Percentiles rank a stretch among this genome's conserved stretches.
phyloP scores from a whole-genome alignment of 2,797 vertebrate genomes.

The Philypnodon macrostomus region DNA sequence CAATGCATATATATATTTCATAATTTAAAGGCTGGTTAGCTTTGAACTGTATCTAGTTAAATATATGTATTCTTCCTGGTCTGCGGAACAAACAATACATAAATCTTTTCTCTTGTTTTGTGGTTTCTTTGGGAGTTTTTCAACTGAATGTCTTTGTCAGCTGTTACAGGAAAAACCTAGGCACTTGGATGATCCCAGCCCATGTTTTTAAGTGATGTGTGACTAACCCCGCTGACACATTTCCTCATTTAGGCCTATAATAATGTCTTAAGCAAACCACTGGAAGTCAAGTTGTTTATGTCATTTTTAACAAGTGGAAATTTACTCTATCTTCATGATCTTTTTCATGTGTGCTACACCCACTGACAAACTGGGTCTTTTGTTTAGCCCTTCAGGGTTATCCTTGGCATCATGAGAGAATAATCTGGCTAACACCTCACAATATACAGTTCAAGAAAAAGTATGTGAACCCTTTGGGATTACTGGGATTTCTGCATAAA shows the following conservation, averaged over 20 bases:
- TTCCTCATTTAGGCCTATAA: conserved; percentile 36
- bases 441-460: too few species aligned
- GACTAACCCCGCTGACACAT: conserved; percentile 50
- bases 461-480: too few species aligned
- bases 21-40: too few species aligned
- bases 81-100: neutral
- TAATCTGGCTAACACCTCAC: too few species aligned
- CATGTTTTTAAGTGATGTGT: conserved; percentile 22
- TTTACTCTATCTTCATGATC: conserved; percentile 2
- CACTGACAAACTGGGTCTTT: neutral
- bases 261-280: conserved; percentile 43
- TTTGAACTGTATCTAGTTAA: neutral
- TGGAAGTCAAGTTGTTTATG: conserved; percentile 38
- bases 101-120: neutral
- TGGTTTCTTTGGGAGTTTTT: conserved; percentile 25
- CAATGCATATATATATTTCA: too few species aligned
- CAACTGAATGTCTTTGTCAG: conserved; percentile 45
- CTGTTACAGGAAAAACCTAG: conserved; percentile 32
- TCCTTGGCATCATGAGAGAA: neutral
- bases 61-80: neutral
- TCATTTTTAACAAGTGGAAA: conserved; percentile 34
- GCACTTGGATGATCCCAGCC: conserved; percentile 44
- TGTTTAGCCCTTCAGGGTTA: neutral
- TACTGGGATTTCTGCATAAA: too few species aligned
- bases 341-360: conserved; percentile 6